Percentiles rank a stretch among this genome's conserved stretches.
phyloP scores from a whole-genome alignment of 2,888 invertebrate genomes.

The Netelia melanura region DNA sequence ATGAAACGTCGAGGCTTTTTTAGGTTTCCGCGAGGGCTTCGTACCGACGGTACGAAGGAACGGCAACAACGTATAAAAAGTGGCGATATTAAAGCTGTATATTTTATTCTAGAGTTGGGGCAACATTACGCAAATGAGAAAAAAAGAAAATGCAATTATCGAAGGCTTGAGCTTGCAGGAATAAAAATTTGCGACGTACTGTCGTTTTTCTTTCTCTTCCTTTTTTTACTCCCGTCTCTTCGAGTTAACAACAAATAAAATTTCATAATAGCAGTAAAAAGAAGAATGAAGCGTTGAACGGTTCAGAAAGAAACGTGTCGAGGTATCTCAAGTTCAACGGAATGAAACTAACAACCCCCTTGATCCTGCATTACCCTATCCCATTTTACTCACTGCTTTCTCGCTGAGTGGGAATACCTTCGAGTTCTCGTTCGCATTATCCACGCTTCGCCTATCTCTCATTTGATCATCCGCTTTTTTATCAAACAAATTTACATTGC shows the following conservation, averaged over 20 bases:
- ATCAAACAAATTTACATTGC: too few species aligned
- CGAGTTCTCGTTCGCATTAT: background rate
- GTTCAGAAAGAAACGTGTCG: background rate
- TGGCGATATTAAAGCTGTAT: constrained; percentile 32
- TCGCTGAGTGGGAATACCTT: background rate
- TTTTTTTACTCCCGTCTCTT: background rate
- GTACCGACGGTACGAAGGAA: background rate
- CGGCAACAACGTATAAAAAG: background rate
- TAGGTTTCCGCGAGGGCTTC: background rate
- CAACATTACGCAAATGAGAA: background rate
- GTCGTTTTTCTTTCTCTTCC: background rate
- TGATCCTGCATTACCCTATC: background rate
- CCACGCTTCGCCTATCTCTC: background rate
- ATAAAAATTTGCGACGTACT: constrained; percentile 2
- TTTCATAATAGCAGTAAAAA: background rate
- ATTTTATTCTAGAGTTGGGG: background rate
- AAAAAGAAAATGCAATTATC: background rate
- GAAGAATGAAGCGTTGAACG: background rate
- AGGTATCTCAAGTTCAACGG: background rate
- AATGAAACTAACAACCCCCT: background rate
- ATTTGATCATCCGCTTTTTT: background rate
- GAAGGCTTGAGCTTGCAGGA: background rate
- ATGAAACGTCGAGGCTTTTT: constrained; percentile 16
- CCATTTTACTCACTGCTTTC: background rate
- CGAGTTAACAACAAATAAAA: background rate